Base-by-base conservation (phyloP, 2,888 invertebrate species). In the Fissipunctia ypsillon region DNA sequence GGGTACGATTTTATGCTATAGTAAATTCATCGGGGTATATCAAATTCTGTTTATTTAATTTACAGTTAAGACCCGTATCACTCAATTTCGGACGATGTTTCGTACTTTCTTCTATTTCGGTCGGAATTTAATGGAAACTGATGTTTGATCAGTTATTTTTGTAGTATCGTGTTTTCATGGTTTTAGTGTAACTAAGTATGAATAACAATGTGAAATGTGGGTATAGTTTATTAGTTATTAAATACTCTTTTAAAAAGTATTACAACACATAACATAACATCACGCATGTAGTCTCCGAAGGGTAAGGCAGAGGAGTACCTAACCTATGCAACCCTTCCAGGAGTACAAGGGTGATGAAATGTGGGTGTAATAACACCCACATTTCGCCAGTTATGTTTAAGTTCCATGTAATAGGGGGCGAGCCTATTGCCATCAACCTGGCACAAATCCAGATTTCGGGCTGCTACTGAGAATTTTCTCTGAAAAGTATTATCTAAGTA, bases 41-140 rank as follows among this genome's bases (percentile, higher is more conserved):
- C n/a, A n/a, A n/a, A n/a, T n/a, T n/a, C 48, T 59, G 67, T 69
- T 74, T 57, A 74, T 77, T 80, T 67, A 56, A 48, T 77, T 71
- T 45, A 64, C 60, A 72, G 67, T 74, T 77, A 57, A 68, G 43
- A 56, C 35, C 45, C 65, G 31, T 64, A 67, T 71, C 69, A 41
- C 41, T 41, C 67, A 59, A 76, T 73, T 73, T 52, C 12, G 59
- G 67, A 76, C 69, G n/a, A 68, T 73, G 54, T 72, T 67, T 64
- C 50, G 50, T 45, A 31, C 57, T 31, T 25, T 67, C 22, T 64
- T 48, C 9, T 31, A 54, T 28, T 54, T 25, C 9, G 14, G 14
- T 2, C 25, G 41, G 10, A 43, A 41, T 60, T 41, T 16, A 48
- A 31, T 43, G 3, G 28, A 22, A 61, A 61, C 12, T 25, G 16